Evolutionary conservation across 2,888 invertebrate species (phyloP).

Genomic region (Synanthedon tipuliformis): DNA sequence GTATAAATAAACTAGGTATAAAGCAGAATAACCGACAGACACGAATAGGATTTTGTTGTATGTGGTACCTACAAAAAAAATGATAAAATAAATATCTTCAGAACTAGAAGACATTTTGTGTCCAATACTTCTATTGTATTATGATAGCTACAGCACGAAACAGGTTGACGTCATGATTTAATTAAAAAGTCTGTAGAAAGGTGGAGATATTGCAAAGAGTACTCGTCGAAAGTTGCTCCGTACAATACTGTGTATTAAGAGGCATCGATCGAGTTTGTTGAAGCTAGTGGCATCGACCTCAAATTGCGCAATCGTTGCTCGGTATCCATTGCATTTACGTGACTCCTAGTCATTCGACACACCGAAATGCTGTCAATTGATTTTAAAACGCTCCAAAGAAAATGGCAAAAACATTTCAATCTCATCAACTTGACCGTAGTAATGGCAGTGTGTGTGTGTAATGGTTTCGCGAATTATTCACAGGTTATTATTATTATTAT

Average conservation of each 20-base stretch:
- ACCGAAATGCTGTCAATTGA: constrained; percentile 7
- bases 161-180: too few relatives aligned
- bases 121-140: too few relatives aligned
- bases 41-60: too few relatives aligned
- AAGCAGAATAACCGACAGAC: too few relatives aligned
- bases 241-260: constrained; percentile 8
- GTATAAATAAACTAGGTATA: too few relatives aligned
- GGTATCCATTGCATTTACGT: constrained; percentile 7
- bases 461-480: not conserved
- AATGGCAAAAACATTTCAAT: not conserved
- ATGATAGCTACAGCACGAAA: too few relatives aligned
- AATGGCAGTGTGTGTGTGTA: not conserved
- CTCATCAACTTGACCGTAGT: not conserved
- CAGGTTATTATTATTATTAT: too few relatives aligned
- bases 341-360: constrained; percentile 18
- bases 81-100: too few relatives aligned
- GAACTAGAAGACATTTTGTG: too few relatives aligned
- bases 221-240: constrained; percentile 7
- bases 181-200: too few relatives aligned
- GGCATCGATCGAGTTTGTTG: constrained; percentile 22
- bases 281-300: constrained; percentile 44
- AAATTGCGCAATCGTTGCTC: constrained; percentile 34
- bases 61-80: too few relatives aligned
- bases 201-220: constrained; percentile 1
- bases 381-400: not conserved